phyloP scores from a whole-genome alignment of 2,888 invertebrate genomes.

The Arctia plantaginis region DNA sequence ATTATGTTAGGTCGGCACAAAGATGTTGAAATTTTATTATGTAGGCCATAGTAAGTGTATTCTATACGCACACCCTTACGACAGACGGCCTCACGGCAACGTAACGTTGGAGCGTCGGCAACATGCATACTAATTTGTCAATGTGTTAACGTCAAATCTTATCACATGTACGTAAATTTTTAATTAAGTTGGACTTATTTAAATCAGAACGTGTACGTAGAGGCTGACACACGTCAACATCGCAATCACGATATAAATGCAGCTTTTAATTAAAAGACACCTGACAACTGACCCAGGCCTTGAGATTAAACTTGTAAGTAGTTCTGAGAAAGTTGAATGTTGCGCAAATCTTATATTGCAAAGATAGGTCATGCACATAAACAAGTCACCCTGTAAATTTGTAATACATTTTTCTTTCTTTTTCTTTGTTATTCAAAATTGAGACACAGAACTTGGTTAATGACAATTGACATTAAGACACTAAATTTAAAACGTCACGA shows the following conservation, averaged over 20 bases:
- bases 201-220: slow-evolving; percentile 31
- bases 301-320: slow-evolving; percentile 36
- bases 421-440: background rate
- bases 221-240: slow-evolving; percentile 41
- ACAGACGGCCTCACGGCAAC: slow-evolving; percentile 65
- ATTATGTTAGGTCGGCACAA: slow-evolving; percentile 51
- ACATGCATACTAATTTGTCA: slow-evolving; percentile 49
- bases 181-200: slow-evolving; percentile 35
- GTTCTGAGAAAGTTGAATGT: slow-evolving; percentile 18
- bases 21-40: slow-evolving; percentile 72
- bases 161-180: slow-evolving; percentile 40
- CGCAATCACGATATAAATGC: slow-evolving; percentile 38
- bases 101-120: slow-evolving; percentile 62
- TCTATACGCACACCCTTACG: slow-evolving; percentile 72
- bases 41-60: slow-evolving; percentile 67
- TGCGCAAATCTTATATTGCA: background rate
- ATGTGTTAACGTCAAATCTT: slow-evolving; percentile 37
- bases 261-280: slow-evolving; percentile 40
- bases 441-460: background rate
- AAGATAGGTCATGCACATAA: background rate
- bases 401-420: background rate
- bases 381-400: background rate
- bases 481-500: background rate
- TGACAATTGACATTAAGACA: background rate
- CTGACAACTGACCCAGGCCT: slow-evolving; percentile 39